phyloP scores from a whole-genome alignment of 2,888 invertebrate genomes.

The Lithophane leautieri region DNA sequence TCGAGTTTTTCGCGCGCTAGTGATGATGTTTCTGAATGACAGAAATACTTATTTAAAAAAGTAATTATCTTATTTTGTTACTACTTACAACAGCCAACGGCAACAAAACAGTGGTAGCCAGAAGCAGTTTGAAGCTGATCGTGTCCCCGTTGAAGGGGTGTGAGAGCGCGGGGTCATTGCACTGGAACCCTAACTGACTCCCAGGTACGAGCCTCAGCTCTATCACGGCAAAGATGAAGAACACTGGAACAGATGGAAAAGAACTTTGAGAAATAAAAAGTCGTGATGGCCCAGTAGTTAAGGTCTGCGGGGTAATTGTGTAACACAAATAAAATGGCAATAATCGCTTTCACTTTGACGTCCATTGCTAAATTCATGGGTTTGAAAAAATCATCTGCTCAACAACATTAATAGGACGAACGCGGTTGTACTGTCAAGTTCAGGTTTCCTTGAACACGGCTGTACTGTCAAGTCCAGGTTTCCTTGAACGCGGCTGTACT shows the following conservation, averaged over 20 bases:
- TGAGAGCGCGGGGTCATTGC: slow-evolving; percentile 93
- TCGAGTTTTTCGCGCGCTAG: not conserved
- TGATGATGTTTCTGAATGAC: not conserved
- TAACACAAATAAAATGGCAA: no score
- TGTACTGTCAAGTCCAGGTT: no score
- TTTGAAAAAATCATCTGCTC: no score
- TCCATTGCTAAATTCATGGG: no score
- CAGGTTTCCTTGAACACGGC: no score
- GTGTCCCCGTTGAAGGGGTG: slow-evolving; percentile 93
- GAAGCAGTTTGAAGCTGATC: slow-evolving; percentile 88
- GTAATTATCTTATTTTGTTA: not conserved
- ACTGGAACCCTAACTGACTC: slow-evolving; percentile 92
- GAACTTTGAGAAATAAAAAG: not conserved
- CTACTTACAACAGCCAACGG: slow-evolving; percentile 90
- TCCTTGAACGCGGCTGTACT: no score
- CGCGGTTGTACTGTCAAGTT: no score
- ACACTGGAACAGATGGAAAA: slow-evolving; percentile 86
- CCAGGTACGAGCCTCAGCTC: slow-evolving; percentile 91
- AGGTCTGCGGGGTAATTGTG: not conserved
- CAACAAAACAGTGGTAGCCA: slow-evolving; percentile 86
- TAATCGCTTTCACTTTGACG: no score
- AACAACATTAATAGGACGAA: no score
- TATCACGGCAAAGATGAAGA: slow-evolving; percentile 88
- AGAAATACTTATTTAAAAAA: not conserved
- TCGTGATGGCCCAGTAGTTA: not conserved